Percentiles rank a stretch among this genome's conserved stretches.
Evolutionary conservation across 2,888 invertebrate genomes (phyloP).

Genomic region (Sarcophaga variegata): DNA sequence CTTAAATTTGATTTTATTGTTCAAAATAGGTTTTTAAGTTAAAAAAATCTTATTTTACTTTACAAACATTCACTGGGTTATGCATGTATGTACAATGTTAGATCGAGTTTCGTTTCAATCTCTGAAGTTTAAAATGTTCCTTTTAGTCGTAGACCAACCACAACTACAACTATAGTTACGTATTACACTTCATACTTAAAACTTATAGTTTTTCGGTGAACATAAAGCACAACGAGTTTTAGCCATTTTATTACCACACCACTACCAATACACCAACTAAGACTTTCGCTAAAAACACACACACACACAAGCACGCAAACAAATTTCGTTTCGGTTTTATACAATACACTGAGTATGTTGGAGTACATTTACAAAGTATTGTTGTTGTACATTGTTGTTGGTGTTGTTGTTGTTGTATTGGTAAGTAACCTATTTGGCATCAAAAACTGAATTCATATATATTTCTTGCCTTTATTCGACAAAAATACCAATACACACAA

Average conservation of each 20-base stretch:
- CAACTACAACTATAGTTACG: slow-evolving; percentile 33
- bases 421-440: slow-evolving; percentile 70
- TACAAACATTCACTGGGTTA: slow-evolving; percentile 15
- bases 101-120: slow-evolving; percentile 46
- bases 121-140: slow-evolving; percentile 34
- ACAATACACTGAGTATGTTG: background rate
- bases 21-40: too few species aligned
- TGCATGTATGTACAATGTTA: background rate
- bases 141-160: slow-evolving; percentile 55
- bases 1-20: too few species aligned
- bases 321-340: slow-evolving; percentile 1
- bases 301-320: background rate
- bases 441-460: slow-evolving; percentile 58
- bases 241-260: slow-evolving; percentile 1
- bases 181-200: slow-evolving; percentile 45
- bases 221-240: slow-evolving; percentile 48
- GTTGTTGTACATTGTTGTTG: slow-evolving; percentile 36
- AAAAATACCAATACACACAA: slow-evolving; percentile 49
- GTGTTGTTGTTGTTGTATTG: slow-evolving; percentile 55
- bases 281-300: slow-evolving; percentile 15
- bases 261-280: slow-evolving; percentile 15
- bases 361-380: slow-evolving; percentile 22
- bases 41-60: background rate
- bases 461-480: slow-evolving; percentile 50
- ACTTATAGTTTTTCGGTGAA: slow-evolving; percentile 36